Conservation (phyloP, 2,888 invertebrate species). For the Drosophila ustulata region DNA sequence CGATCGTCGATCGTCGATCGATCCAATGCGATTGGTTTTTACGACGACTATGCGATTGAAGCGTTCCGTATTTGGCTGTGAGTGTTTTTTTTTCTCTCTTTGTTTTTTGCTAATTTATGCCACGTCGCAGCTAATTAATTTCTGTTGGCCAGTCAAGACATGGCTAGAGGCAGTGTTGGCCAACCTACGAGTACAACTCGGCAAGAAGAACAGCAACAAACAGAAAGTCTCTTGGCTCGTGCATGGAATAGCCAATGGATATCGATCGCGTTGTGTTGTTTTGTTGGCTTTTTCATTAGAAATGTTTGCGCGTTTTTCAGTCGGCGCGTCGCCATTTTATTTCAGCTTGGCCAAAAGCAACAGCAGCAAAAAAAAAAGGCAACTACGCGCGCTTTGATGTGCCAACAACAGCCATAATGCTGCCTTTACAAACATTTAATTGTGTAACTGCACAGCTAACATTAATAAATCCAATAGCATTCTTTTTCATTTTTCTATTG, state of each 20-base stretch:
- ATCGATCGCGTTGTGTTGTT: constrained; percentile 12
- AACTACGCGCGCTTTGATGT: constrained; percentile 42
- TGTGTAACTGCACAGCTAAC: constrained; percentile 71
- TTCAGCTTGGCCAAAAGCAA: constrained; percentile 44
- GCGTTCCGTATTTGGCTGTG: constrained; percentile 25
- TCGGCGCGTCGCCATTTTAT: constrained; percentile 59
- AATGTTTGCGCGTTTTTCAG: constrained; percentile 72
- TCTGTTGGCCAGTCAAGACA: constrained; percentile 69
- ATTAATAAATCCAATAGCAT: constrained; percentile 74
- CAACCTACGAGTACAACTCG: constrained; percentile 29
- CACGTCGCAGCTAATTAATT: constrained; percentile 76
- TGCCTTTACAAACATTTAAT: constrained; percentile 67
- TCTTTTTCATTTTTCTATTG: constrained; percentile 8
- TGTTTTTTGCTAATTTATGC: constrained; percentile 73
- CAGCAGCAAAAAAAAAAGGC: constrained; percentile 30
- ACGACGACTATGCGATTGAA: constrained; percentile 9
- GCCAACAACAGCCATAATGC: constrained; percentile 40
- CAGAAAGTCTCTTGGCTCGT: constrained; percentile 71
- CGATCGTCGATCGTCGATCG: neutral
- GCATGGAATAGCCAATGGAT: constrained; percentile 62
- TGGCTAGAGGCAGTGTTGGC: constrained; percentile 47
- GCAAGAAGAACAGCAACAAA: constrained; percentile 52
- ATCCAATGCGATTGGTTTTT: neutral
- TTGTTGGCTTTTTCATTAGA: constrained; percentile 69
- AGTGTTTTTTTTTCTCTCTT: neutral